Evolutionary conservation across 1,140 invertebrate genomes (phyloP).

Genomic region (Dendrolimus kikuchii): DNA sequence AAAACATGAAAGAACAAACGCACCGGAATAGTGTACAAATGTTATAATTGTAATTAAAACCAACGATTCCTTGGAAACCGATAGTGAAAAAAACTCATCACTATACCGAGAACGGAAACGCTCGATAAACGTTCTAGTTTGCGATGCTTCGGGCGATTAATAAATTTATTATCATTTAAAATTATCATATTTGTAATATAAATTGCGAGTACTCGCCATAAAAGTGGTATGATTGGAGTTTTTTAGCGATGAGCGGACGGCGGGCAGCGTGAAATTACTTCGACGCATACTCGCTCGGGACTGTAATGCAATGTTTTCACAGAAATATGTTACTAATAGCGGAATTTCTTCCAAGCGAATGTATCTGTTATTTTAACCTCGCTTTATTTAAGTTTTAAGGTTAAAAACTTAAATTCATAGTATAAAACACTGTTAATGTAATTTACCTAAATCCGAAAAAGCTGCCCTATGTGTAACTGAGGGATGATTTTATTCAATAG

Average conservation of each 20-base stretch:
- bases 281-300: slow-evolving; percentile 15
- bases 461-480: too few species aligned
- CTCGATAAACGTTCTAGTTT: slow-evolving; percentile 48
- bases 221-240: slow-evolving; percentile 41
- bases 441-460: too few species aligned
- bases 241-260: slow-evolving; percentile 35
- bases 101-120: slow-evolving; percentile 44
- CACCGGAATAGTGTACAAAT: slow-evolving; percentile 24
- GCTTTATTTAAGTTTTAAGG: too few species aligned
- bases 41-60: slow-evolving; percentile 33
- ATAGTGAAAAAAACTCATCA: slow-evolving; percentile 33
- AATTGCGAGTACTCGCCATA: slow-evolving; percentile 37
- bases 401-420: too few species aligned
- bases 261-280: slow-evolving; percentile 52
- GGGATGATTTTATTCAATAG: too few species aligned
- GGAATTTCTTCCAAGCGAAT: too few species aligned
- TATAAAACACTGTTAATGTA: too few species aligned
- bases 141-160: slow-evolving; percentile 22
- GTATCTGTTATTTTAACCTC: too few species aligned
- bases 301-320: too few species aligned
- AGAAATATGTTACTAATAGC: too few species aligned
- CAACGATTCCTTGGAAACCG: slow-evolving; percentile 41
- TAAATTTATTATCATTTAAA: slow-evolving; percentile 48
- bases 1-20: slow-evolving; percentile 25
- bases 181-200: slow-evolving; percentile 56